These are phyloP conservation scores for Tenthredo distinguenda DNA, from an alignment of 2,888 invertebrate genomes.

Conservation along the genomic window DNA sequence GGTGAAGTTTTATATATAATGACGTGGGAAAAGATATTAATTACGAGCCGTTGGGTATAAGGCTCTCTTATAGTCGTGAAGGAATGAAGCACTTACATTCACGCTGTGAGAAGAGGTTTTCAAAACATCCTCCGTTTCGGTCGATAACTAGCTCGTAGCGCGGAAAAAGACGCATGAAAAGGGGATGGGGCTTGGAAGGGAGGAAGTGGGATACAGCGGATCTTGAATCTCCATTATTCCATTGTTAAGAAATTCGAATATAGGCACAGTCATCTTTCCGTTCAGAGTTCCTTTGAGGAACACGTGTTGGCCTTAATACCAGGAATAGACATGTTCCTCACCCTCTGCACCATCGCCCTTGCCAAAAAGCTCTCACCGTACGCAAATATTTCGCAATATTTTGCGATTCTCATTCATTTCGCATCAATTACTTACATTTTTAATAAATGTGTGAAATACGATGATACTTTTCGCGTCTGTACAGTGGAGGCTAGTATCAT, in stretches of 20 bases:
- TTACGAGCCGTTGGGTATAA: background rate
- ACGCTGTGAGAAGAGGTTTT: slow-evolving; percentile 10
- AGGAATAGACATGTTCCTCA: background rate
- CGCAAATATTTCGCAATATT: background rate
- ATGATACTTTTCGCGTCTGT: background rate
- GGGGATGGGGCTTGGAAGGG: background rate
- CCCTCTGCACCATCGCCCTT: background rate
- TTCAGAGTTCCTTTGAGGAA: slow-evolving; percentile 27
- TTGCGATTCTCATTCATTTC: background rate
- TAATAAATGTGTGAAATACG: background rate
- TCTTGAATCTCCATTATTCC: slow-evolving; percentile 33
- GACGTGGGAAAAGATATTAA: slow-evolving; percentile 15
- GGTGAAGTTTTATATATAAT: background rate
- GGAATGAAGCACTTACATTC: slow-evolving; percentile 13
- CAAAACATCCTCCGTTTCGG: slow-evolving; percentile 4
- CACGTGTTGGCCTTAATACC: background rate
- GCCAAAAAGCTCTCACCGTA: background rate
- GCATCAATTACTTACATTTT: background rate
- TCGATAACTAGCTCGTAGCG: slow-evolving; percentile 27
- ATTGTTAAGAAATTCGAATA: slow-evolving; percentile 41
- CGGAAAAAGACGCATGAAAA: slow-evolving; percentile 3
- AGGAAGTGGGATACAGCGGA: background rate
- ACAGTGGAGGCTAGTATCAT: too few relatives aligned
- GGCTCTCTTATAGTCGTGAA: background rate
- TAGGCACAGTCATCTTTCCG: slow-evolving; percentile 42